A percentile compares a stretch with the other conserved stretches of the same genome.
Conservation (phyloP, 2,113 vertebrate genomes). For the Eudyptes chrysolophus region DNA sequence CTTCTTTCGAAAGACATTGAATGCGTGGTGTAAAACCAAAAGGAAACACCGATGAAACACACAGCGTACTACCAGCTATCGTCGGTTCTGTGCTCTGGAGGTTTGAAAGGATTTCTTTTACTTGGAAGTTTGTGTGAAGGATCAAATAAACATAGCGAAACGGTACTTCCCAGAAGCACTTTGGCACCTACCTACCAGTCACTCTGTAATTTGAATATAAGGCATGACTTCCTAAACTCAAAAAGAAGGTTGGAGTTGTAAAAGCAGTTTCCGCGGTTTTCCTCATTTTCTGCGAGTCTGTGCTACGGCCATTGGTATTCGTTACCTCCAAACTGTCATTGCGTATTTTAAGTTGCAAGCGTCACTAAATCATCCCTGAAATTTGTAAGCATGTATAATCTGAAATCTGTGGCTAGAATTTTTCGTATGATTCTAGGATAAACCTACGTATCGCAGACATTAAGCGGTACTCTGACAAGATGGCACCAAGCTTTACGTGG, state of each 20-base stretch:
- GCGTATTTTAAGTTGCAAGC: conserved; percentile 36
- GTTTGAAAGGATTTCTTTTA: neutral
- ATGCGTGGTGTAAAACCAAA: neutral
- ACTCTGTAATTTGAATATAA: neutral
- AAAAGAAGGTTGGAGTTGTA: neutral
- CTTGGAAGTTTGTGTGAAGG: neutral
- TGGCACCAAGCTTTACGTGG: conserved; percentile 76
- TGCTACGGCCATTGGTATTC: neutral
- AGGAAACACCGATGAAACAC: neutral
- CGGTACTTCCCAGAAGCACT: conserved; percentile 37
- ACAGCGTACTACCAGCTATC: neutral
- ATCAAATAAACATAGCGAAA: neutral
- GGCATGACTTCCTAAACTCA: neutral
- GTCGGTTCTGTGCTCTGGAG: neutral
- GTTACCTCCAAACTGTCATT: conserved; percentile 63
- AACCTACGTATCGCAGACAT: neutral
- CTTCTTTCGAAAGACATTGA: neutral
- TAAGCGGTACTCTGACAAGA: conserved; percentile 26
- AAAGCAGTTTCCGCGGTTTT: neutral
- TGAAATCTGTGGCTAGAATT: conserved; percentile 12
- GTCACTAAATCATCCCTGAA: conserved; percentile 72
- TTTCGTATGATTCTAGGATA: neutral
- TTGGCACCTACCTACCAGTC: conserved; percentile 55
- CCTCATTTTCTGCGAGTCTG: neutral
- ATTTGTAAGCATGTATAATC: conserved; percentile 25